phyloP scores from a whole-genome alignment of 35 echinoderm and acorn worm genomes.

The Lytechinus pictus region DNA sequence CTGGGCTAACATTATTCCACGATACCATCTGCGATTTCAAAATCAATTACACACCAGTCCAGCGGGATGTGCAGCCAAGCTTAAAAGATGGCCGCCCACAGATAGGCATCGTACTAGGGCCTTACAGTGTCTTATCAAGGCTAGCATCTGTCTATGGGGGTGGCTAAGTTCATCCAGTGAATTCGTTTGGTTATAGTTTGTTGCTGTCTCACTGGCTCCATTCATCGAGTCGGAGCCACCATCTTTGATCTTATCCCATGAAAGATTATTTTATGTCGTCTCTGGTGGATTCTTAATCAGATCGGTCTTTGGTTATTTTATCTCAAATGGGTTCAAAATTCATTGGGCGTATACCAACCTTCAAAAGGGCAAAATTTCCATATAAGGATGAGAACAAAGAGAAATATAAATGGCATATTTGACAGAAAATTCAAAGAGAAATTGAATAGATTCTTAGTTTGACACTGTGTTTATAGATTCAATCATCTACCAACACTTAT shows the following conservation, averaged over 20 bases:
- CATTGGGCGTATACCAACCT: background rate
- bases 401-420: too few species aligned
- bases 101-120: background rate
- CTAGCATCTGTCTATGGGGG: background rate
- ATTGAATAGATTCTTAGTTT: too few species aligned
- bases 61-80: background rate
- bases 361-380: background rate
- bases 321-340: background rate
- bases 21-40: conserved; percentile 32
- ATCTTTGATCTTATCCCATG: background rate
- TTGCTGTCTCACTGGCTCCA: background rate
- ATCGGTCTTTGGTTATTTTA: background rate
- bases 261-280: background rate
- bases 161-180: background rate
- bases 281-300: background rate
- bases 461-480: too few species aligned
- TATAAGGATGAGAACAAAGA: background rate
- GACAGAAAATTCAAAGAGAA: too few species aligned
- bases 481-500: too few species aligned
- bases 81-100: conserved; percentile 17
- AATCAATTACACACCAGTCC: conserved; percentile 9
- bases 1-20: background rate
- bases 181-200: background rate
- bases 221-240: background rate
- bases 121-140: background rate